Evolutionary conservation across 1,140 invertebrate genomes (phyloP), one percentile per base, ranked within the genome.

Genomic region (Hycleus phaleratus): DNA sequence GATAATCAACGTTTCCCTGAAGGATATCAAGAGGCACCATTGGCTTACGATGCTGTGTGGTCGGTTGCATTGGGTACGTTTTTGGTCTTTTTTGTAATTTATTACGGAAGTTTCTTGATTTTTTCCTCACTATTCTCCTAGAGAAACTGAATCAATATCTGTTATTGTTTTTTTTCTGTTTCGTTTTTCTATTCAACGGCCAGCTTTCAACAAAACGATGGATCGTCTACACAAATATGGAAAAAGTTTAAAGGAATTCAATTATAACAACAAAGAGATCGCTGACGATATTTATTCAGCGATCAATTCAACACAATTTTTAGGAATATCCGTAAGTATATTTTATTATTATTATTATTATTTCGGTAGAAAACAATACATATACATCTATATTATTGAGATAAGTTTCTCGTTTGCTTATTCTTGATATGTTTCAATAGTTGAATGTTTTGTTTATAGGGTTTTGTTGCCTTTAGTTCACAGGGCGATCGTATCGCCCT

Each of bases 41-140:
- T 99, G 38, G 97, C 97, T 10, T 99, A 99, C 71, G 97, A 99
- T 77, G 97, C 97, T 26, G 91, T 99, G 42, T 99, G 97, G 97
- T 93, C 94, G 18, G 87, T 97, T 12, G 95, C 95, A 40, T 78
- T 97, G 68, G 88, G 88, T 90, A 10, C 6, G 38, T 39, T 7
- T 39, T 39, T 39, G 6, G 38, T 39, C 2, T 39, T 39, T 39
- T 10, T 2, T 10, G 10, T 39, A 39, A 39, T 18, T 18, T 18
- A 18, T 18, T 18, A 18, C 18, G 18, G 18, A 18, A 18, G 18
- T 18, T 18, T 18, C 18, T 18, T 18, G 18, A 18, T 18, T 18
- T 18, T 1, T 18, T 18, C 2, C 1, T 1, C 12, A 12, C 12
- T 1, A 18, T 18, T 18, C 18, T 18, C 1, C 38, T 39, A 39